Percentiles rank a stretch among this genome's conserved stretches.
phyloP scores from a whole-genome alignment of 2,113 vertebrate species.

The Ptilorrhoa leucosticta region DNA sequence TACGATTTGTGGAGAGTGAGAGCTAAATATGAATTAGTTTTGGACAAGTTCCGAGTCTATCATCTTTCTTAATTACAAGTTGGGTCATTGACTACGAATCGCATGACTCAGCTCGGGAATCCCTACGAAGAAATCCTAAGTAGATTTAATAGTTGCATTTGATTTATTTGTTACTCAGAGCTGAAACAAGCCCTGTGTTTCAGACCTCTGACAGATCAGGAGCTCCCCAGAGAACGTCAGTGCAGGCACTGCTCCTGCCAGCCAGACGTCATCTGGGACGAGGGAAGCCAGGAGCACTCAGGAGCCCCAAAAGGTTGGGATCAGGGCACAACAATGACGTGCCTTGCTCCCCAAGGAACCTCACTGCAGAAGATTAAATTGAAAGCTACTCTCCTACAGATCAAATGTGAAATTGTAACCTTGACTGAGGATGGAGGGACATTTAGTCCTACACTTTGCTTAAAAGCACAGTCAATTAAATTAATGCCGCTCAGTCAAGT shows the following conservation, averaged over 20 bases:
- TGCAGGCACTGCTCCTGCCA: not conserved
- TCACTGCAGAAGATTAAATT: not conserved
- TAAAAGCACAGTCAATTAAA: not conserved
- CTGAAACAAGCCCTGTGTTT: not conserved
- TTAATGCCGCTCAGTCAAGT: not conserved
- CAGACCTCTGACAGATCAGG: not conserved
- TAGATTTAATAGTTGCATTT: not conserved
- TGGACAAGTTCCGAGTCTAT: constrained; percentile 22
- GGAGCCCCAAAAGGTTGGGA: not conserved
- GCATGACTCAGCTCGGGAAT: constrained; percentile 2
- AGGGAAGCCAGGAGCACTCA: not conserved
- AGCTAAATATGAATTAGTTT: constrained; percentile 5
- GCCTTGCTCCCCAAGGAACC: accelerated
- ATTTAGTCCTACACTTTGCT: not conserved
- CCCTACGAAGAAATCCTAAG: constrained; percentile 4
- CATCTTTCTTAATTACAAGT: constrained; percentile 14
- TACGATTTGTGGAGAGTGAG: not conserved
- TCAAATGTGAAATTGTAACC: accelerated
- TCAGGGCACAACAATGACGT: not conserved
- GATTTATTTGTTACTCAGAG: not conserved
- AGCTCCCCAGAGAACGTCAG: not conserved
- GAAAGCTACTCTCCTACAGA: not conserved
- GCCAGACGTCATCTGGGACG: accelerated
- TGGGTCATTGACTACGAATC: not conserved
- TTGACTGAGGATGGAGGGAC: not conserved